Conservation (phyloP, 2,888 invertebrate species). For the Phengaris arion region DNA sequence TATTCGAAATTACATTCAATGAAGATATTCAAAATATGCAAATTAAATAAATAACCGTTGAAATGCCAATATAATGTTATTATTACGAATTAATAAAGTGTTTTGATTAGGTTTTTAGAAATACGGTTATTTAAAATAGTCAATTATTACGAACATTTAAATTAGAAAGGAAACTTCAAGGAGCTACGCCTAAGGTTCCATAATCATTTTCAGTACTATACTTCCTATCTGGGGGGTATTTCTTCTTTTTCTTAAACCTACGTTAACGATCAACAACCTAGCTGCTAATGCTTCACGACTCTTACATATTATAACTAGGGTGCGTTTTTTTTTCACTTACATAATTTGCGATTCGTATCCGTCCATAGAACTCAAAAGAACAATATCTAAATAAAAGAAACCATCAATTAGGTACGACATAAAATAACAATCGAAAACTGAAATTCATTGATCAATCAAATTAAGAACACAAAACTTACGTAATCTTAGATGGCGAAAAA, state of each 20-base stretch:
- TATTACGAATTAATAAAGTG: too few species aligned
- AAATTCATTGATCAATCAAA: not conserved
- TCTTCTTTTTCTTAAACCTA: not conserved
- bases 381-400: not conserved
- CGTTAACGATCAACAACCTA: not conserved
- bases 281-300: not conserved
- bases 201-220: not conserved
- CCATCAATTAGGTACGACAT: not conserved
- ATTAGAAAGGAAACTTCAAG: not conserved
- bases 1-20: not conserved
- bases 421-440: not conserved
- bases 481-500: too few species aligned
- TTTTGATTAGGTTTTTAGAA: too few species aligned
- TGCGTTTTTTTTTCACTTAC: not conserved
- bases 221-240: not conserved
- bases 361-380: not conserved
- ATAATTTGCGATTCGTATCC: not conserved
- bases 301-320: not conserved
- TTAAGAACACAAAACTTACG: too few species aligned
- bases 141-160: slow-evolving; percentile 7
- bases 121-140: not conserved
- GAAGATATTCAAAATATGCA: not conserved
- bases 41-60: not conserved
- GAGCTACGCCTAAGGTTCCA: not conserved
- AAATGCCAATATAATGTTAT: too few species aligned